Percentiles rank a stretch among this genome's conserved stretches.
Evolutionary conservation across 2,888 invertebrate species (phyloP).

Genomic region (Lagria hirta): DNA sequence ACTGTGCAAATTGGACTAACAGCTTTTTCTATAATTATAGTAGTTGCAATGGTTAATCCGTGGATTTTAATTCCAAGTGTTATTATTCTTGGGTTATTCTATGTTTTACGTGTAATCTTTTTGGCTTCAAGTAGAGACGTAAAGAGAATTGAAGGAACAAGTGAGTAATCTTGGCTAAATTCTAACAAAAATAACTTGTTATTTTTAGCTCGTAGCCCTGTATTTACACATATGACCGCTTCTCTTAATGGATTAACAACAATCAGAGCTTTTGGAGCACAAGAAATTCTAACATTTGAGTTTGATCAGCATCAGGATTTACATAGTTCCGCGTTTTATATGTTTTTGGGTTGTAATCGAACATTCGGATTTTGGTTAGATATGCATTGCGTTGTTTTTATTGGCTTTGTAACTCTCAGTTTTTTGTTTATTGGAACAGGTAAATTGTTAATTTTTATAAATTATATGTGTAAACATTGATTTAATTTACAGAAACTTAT

Average conservation of each 20-base stretch:
- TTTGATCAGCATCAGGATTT: constrained; percentile 63
- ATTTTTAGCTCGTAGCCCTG: constrained; percentile 63
- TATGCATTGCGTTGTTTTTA: constrained; percentile 63
- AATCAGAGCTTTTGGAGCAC: constrained; percentile 68
- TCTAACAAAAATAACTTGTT: constrained; percentile 7
- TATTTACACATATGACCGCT: constrained; percentile 72
- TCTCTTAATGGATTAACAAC: constrained; percentile 74
- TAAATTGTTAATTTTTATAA: constrained; percentile 34
- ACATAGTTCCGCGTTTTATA: constrained; percentile 72
- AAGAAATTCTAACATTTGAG: constrained; percentile 61
- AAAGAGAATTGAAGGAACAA: constrained; percentile 60
- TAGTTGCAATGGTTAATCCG: constrained; percentile 70
- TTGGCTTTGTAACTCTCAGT: constrained; percentile 62
- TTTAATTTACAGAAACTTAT: constrained; percentile 38
- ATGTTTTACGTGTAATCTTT: constrained; percentile 64
- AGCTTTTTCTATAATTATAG: constrained; percentile 69
- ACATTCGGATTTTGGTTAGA: constrained; percentile 71
- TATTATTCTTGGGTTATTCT: constrained; percentile 63
- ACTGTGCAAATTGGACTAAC: constrained; percentile 61
- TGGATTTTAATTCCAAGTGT: constrained; percentile 64
- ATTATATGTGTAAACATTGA: neutral
- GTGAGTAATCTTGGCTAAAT: constrained; percentile 39
- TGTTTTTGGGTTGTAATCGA: constrained; percentile 62
- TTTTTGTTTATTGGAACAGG: constrained; percentile 61
- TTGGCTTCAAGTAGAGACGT: constrained; percentile 69